Base-by-base conservation (phyloP, 64 coral and sea anemone genomes). In the Montipora cactus region DNA sequence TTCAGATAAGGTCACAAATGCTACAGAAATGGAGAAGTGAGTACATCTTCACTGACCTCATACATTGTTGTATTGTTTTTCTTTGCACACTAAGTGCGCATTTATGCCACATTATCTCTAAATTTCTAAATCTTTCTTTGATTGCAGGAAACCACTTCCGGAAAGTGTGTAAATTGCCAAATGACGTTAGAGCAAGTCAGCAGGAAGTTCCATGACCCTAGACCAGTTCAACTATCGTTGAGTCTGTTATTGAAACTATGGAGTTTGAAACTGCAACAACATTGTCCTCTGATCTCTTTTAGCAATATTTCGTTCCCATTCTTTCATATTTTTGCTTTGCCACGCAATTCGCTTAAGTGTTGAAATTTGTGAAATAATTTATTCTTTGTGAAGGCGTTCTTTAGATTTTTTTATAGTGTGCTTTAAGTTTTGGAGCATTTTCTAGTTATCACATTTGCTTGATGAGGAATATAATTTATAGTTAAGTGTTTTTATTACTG, bases 11-110 rank as follows among this genome's bases (percentile, higher is more conserved):
- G 82, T 68, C 4, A 44, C 59, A 6, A 84, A 86, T 19, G 82
- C 82, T 16, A 86, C 82, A 21, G 82, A 86, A 47, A 86, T 86
- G 82, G 82, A 86, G 20, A 86, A 86, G 82, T 86, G 66, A 86
- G 82, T 3, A 2, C 15, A 3, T 12, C 70, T 12, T 71, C 21
- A 12, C 5, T 6, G 7, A 22, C 1, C 3, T 82, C 3, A 44
- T 10, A 64, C 16, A n/a, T 2, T 70, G 2, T 16, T 3, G 15
- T 8, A 64, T 71, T 21, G 44, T 64, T 84, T 70, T 13, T 4
- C 14, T 19, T 83, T 61, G 0, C 3, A 37, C 13, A 10, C 5
- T 62, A 15, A 59, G 14, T 59, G 1, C 14, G 11, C 7, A 44
- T 14, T 68, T 11, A 19, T 3, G 5, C 45, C 13, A 74, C 71